phyloP scores from a whole-genome alignment of 2,113 vertebrate genomes.

The Lethenteron camtschaticum region DNA sequence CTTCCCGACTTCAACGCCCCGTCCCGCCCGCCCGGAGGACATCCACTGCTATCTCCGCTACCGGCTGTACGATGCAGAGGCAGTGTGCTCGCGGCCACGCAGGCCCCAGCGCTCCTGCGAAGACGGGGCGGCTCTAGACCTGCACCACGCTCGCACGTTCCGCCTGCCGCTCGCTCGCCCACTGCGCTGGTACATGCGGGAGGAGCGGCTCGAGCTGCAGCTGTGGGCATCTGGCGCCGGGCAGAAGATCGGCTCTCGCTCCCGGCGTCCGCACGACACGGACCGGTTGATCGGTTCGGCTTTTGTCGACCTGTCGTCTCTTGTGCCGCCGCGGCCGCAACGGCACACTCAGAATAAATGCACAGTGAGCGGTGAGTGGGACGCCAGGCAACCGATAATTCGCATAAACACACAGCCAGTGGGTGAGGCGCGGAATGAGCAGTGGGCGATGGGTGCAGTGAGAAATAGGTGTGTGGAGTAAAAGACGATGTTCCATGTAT shows the following conservation, averaged over 20 bases:
- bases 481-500: too few relatives aligned
- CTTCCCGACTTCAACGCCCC: slow-evolving; percentile 12
- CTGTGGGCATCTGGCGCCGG: slow-evolving; percentile 44
- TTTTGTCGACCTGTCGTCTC: slow-evolving; percentile 39
- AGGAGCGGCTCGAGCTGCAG: slow-evolving; percentile 69
- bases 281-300: slow-evolving; percentile 70
- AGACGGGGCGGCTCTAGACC: slow-evolving; percentile 25
- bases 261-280: slow-evolving; percentile 38
- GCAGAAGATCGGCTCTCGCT: slow-evolving; percentile 24
- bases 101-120: slow-evolving; percentile 26
- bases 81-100: slow-evolving; percentile 37
- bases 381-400: too few relatives aligned
- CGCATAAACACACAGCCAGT: too few relatives aligned
- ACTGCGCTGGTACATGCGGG: slow-evolving; percentile 59
- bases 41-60: slow-evolving; percentile 69
- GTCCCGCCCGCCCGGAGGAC: neutral
- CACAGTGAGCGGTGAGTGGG: slow-evolving; percentile 47
- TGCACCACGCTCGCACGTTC: slow-evolving; percentile 27
- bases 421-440: too few relatives aligned
- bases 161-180: slow-evolving; percentile 33
- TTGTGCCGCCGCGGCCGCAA: slow-evolving; percentile 16
- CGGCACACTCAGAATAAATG: slow-evolving; percentile 20
- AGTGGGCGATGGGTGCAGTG: too few relatives aligned
- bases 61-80: slow-evolving; percentile 40
- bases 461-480: too few relatives aligned